Base-by-base conservation (phyloP, 2,113 vertebrate species). In the Rhizomys pruinosus region DNA sequence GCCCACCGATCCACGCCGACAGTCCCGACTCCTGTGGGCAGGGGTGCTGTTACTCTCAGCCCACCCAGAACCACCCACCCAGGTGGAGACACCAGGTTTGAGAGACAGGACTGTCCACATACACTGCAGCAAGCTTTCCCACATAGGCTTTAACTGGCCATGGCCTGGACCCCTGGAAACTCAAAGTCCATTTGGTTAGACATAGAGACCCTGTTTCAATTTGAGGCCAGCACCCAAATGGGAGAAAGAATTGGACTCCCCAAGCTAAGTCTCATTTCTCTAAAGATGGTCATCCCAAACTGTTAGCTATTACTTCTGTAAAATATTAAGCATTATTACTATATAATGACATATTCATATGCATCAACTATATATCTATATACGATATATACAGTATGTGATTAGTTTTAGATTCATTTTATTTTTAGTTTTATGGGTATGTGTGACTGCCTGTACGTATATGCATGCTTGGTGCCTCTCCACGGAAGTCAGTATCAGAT, bases 1-100 rank as follows among this genome's bases (percentile, higher is more conserved):
- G 98, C 69, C 98, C 98, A 6, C 99, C 99, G 3, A 99, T 99
- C 99, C 99, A 99, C 20, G 97, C 94, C 1, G 99, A 99, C 79
- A 99, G 97, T n/a, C 99, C 99, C 0, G 99, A 99, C 92, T 99
- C 99, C 99, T 99, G 98, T 15, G 72, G 22, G 69, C 69, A 63
- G 20, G 95, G 63, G 32, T 22, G 1, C 17, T 23, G 5, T 90
- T 42, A 89, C 10, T 1, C 61, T 23, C 27, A 0, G 52, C 23
- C 72, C 55, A 2, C 10, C 19, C 91, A 57, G 37, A 0, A 0
- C 10, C 3, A 0, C 19, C 74, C 84, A 64, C 55, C 52, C 32
- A 23, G 7, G 22, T 37, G 16, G 57, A n/a, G 32, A 11, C 37
- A 4, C 32, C 37, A 66, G 59, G 76, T 5, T 22, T 76, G 25